Percentiles rank a stretch among this genome's conserved stretches.
Conservation (phyloP, 2,797 vertebrate genomes). For the Hydrolagus colliei region DNA sequence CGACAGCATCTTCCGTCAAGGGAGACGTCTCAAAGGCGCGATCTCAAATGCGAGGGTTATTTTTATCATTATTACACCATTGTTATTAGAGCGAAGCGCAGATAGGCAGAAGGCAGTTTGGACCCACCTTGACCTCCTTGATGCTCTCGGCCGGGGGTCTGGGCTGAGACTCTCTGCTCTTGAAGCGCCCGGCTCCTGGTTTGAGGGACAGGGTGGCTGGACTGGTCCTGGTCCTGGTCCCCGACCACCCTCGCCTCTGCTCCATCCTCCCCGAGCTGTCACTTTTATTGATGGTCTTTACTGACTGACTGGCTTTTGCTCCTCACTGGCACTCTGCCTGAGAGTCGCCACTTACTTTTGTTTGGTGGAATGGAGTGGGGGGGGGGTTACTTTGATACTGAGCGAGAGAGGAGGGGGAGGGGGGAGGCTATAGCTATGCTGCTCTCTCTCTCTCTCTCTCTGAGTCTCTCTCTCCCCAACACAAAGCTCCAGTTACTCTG, state of each 20-base stretch:
- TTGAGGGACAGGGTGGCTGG: background rate
- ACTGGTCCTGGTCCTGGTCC: too few relatives aligned
- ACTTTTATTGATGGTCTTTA: background rate
- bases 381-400: background rate
- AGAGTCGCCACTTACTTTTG: background rate
- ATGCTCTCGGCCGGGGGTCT: background rate
- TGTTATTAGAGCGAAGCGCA: too few relatives aligned
- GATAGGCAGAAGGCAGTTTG: too few relatives aligned
- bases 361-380: too few relatives aligned
- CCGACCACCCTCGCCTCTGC: background rate
- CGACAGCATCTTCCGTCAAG: too few relatives aligned
- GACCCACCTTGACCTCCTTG: conserved; percentile 21
- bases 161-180: background rate
- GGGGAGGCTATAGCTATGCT: background rate
- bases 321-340: background rate
- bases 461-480: background rate
- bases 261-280: background rate
- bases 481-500: background rate
- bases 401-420: background rate
- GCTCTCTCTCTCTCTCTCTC: too few relatives aligned
- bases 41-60: too few relatives aligned
- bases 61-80: too few relatives aligned
- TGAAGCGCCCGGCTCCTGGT: background rate
- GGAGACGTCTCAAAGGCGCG: too few relatives aligned
- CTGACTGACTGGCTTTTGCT: background rate